Evolutionary conservation across 2,888 invertebrate genomes (phyloP), one percentile per base, ranked within the genome.

Genomic region (Mycalesis mineus): DNA sequence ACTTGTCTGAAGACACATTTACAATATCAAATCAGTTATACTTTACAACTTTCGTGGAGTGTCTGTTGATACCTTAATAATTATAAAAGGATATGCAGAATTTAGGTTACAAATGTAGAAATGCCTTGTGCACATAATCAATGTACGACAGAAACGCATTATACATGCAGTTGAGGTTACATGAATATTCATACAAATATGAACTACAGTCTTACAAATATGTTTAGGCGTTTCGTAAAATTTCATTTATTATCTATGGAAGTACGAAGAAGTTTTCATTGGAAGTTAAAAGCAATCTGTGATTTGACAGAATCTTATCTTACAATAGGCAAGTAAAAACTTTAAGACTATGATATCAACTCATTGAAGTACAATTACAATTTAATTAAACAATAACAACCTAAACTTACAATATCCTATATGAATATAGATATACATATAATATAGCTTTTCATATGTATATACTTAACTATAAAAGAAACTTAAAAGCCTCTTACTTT

Each of bases 31-130:
- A n/a, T n/a, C 5, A 22, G 5, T 22, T 22, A 4, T 22, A 13
- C 7, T 7, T 42, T 42, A 14, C 45, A n/a, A 29, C 29, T 29
- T 31, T 45, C 45, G 29, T 31, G 45, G 13, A 28, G 45, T 13
- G 9, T 1, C 13, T 8, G 40, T 14, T 28, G 39, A 40, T 54
- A 33, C 49, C 54, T 51, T 42, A 50, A 42, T 42, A 54, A 29
- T 50, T 33, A 58, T 40, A 52, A 36, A 44, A 49, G 42, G 44
- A 61, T 61, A 58, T 49, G 55, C 40, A 40, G 9, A 44, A 55
- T 47, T 37, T 47, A 53, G 22, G 28, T 54, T 54, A 52, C 40
- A 31, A 14, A 33, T 17, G 33, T 47, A 47, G 33, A 47, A 33
- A 14, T 14, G 15, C 13, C 15, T 6, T 14, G 11, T 14, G 39